Evolutionary conservation across 1,140 invertebrate species (phyloP).

Genomic region (Platyscapa corneri): DNA sequence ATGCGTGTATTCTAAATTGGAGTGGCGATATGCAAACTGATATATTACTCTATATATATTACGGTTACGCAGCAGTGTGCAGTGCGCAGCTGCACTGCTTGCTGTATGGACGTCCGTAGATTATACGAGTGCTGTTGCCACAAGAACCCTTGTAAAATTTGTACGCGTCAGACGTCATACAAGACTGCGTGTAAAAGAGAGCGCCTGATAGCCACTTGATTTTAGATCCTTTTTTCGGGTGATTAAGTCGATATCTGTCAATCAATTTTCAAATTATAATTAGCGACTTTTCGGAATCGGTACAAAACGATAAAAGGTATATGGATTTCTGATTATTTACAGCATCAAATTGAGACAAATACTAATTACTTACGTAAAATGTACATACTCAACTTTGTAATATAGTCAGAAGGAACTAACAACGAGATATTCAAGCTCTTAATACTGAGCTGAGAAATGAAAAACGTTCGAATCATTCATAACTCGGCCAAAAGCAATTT

Average conservation of each 20-base stretch:
- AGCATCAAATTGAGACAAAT: no score
- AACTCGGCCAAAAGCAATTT: background rate
- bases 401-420: no score
- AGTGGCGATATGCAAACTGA: constrained; percentile 60
- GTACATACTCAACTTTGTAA: no score
- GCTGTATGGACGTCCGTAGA: constrained; percentile 54
- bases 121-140: background rate
- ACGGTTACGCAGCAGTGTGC: constrained; percentile 17
- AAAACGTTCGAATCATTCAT: no score
- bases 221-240: background rate
- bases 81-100: constrained; percentile 56
- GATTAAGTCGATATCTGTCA: background rate
- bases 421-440: no score
- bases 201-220: background rate
- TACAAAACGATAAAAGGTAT: no score
- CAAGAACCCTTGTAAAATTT: background rate
- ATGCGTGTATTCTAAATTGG: constrained; percentile 57
- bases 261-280: background rate
- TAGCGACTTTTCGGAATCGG: background rate
- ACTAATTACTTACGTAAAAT: no score
- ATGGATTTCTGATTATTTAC: no score
- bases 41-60: constrained; percentile 59
- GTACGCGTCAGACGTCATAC: background rate
- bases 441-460: no score
- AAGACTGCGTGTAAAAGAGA: background rate